Conservation (phyloP, 2,797 vertebrate genomes). For the Apogon hyalosoma region DNA sequence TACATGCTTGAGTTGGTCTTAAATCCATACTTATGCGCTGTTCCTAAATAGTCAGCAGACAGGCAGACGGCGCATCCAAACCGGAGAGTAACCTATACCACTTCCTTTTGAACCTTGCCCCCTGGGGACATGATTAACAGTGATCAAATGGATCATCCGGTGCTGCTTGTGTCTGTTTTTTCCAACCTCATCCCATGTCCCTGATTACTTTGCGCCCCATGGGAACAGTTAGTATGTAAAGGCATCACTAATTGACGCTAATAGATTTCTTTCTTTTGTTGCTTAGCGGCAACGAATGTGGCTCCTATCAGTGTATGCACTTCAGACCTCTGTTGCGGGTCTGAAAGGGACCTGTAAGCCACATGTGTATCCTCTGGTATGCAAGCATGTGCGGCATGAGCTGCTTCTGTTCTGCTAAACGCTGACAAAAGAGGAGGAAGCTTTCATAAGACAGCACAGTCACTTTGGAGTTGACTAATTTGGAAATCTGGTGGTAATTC, state of each 20-base stretch:
- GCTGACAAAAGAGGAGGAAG: conserved; percentile 8
- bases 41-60: conserved; percentile 75
- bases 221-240: background rate
- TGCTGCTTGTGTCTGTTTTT: background rate
- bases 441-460: conserved; percentile 19
- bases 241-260: background rate
- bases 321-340: conserved; percentile 8
- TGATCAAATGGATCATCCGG: conserved; percentile 30
- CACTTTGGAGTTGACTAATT: conserved; percentile 28
- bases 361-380: conserved; percentile 16
- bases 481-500: conserved; percentile 24
- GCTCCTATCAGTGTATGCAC: background rate
- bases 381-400: conserved; percentile 22
- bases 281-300: background rate
- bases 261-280: background rate
- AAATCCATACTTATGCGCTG: conserved; percentile 45
- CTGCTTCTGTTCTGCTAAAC: conserved; percentile 19
- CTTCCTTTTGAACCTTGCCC: conserved; percentile 71
- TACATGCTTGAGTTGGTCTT: conserved; percentile 30
- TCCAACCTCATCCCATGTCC: background rate
- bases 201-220: background rate
- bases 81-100: conserved; percentile 71
- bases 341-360: conserved; percentile 29
- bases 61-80: conserved; percentile 62
- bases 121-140: conserved; percentile 49